Percentiles rank a stretch among this genome's conserved stretches.
Evolutionary conservation across 2,797 vertebrate genomes (phyloP).

Genomic region (Sebastes cheni): DNA sequence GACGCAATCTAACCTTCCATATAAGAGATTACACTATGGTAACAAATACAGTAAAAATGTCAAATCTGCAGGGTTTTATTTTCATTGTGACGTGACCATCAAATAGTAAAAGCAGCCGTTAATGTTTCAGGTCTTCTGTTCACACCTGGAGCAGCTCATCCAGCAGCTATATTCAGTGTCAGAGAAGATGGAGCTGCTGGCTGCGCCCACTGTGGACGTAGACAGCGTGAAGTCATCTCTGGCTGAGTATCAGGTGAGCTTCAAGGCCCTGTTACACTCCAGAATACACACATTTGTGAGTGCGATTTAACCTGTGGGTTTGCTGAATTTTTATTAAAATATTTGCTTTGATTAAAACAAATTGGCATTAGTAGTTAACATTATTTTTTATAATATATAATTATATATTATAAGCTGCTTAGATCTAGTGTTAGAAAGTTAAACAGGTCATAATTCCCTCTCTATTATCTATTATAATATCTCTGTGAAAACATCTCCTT

Average conservation of each 20-base stretch:
- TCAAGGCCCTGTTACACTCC: not conserved
- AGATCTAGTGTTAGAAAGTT: too few relatives aligned
- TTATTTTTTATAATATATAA: too few relatives aligned
- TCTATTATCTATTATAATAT: too few relatives aligned
- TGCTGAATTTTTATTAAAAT: not conserved
- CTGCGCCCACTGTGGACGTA: constrained; percentile 69
- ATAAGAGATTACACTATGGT: too few relatives aligned
- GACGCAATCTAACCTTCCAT: not conserved
- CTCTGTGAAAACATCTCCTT: too few relatives aligned
- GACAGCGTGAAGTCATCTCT: constrained; percentile 81
- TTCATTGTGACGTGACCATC: too few relatives aligned
- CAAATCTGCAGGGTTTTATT: not conserved
- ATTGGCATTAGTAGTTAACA: too few relatives aligned
- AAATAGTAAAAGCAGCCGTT: not conserved
- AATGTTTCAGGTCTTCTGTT: constrained; percentile 86
- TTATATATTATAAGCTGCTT: too few relatives aligned
- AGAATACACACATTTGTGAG: not conserved
- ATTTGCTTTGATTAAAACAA: too few relatives aligned
- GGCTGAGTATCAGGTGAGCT: constrained; percentile 85
- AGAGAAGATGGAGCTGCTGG: constrained; percentile 77
- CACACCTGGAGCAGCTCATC: constrained; percentile 89
- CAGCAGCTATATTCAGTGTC: constrained; percentile 83
- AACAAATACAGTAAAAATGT: not conserved
- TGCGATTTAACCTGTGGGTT: not conserved
- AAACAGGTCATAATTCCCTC: too few relatives aligned